Evolutionary conservation across 2,888 invertebrate genomes (phyloP), one percentile per base, ranked within the genome.

Genomic region (Leucania comma): DNA sequence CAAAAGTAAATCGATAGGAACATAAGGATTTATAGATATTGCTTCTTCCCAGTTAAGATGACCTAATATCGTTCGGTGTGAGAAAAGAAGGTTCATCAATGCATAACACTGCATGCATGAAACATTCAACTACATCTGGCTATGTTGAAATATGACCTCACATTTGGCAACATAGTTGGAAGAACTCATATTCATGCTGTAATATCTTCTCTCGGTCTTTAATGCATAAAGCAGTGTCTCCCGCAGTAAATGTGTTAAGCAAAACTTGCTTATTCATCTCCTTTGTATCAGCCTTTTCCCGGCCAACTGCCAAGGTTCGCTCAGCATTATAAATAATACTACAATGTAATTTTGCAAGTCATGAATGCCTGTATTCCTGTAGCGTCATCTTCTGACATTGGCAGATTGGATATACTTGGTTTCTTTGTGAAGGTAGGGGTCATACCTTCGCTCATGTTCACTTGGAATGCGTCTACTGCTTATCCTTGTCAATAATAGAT

Each of bases 251-350:
- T 63, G 38, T 53, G 62, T 58, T 77, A 35, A 77, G 42, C 12
- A 73, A 79, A 77, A 74, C 38, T 63, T 80, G 77, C 78, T 70
- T 58, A 80, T 65, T 78, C 78, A 80, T 75, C 76, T 60, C 42
- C 22, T 80, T 78, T 80, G 59, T 64, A 70, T 75, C 61, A 65
- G 64, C 53, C 69, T 80, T 69, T 22, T 61, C 69, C 80, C 69
- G 63, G 63, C 60, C 32, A 29, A 51, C 32, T 80, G 80, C 69
- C 77, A 77, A 78, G 63, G 64, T 50, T 64, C 42, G 48, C 61
- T 69, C 54, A 26, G 63, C 56, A 32, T 78, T 80, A 78, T 78
- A 70, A 75, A 78, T 78, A 65, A 80, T 65, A 64, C 76, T 80
- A 70, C 70, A 70, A 65, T 62, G 14, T 54, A 24, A 75, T 65